Base-by-base conservation (phyloP, 2,113 vertebrate genomes). In the Leptosomus discolor region DNA sequence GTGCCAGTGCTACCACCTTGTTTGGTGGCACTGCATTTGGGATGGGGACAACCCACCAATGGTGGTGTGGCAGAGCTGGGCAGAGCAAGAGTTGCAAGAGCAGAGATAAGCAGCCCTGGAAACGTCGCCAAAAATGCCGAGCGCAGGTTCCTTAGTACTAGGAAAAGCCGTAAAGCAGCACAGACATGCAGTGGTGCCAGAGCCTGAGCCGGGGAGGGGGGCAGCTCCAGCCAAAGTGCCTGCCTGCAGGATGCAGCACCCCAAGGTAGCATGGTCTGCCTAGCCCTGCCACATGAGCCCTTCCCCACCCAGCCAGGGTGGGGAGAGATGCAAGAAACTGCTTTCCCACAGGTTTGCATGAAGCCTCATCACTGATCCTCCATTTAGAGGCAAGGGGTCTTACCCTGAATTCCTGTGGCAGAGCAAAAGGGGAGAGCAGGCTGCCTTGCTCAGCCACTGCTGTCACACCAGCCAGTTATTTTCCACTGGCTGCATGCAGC, bases 161-260 rank as follows among this genome's bases (percentile, higher is more conserved):
- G 75, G 54, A 88, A 83, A 92, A 77, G 5, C 15, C 79, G 61
- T n/a, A 39, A 61, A 83, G 18, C 20, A 85, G 63, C 63, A 80
- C 45, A 88, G 63, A 57, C 45, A 3, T 73, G 67, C 54, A 43
- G 85, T 0, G 0, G 39, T 83, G 50, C 58, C 2, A 7, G 63
- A 81, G 63, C 48, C 43, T 32, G 37, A 37, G 39, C 27, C 0
- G 1, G 53, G 43, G 32, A 78, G 27, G 9, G 23, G 48, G 46
- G 10, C 48, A 94, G 56, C 1, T 5, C 27, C 64, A 65, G 73
- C 56, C 12, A 0, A 16, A 48, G 67, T 0, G 0, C n/a, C 45
- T 46, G 45, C 45, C 45, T 46, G 45, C 45, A 17, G 45, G 54
- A 84, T 3, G 2, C 11, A 85, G 51, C 56, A 85, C 15, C 51